These are phyloP conservation scores for Orchesella cincta DNA, from an alignment of 1,140 invertebrate genomes.

Conservation along the genomic window DNA sequence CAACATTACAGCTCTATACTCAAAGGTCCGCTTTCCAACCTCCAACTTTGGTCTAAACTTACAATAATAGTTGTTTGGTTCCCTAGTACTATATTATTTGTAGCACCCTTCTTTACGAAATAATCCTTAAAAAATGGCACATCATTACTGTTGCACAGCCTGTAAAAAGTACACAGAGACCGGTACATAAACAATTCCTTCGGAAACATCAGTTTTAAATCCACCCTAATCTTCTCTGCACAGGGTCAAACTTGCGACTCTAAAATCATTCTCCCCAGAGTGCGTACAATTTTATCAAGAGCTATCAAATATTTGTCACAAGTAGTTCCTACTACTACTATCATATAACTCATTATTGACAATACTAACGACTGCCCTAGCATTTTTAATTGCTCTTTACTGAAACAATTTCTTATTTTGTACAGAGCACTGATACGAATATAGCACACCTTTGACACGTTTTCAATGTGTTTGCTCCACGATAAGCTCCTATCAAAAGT, in stretches of 20 bases:
- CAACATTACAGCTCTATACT: neutral
- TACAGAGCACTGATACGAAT: neutral
- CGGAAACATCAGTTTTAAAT: neutral
- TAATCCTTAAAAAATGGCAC: neutral
- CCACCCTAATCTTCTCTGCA: neutral
- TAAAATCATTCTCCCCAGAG: neutral
- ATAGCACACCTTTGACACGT: neutral
- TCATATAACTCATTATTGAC: conserved; percentile 4
- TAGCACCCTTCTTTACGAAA: neutral
- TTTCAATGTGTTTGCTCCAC: neutral
- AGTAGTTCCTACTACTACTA: neutral
- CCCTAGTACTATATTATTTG: neutral
- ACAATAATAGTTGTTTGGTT: neutral
- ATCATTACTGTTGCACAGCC: neutral
- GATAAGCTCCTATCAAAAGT: neutral
- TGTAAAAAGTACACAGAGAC: neutral
- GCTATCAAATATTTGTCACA: neutral
- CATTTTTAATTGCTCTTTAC: neutral
- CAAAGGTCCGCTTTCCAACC: neutral
- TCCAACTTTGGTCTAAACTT: neutral
- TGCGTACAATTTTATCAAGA: neutral
- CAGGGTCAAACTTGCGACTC: neutral
- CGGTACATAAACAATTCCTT: neutral
- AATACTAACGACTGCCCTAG: neutral
- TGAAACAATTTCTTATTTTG: neutral